phyloP scores from a whole-genome alignment of 1,140 invertebrate species.

The Myzus persicae region DNA sequence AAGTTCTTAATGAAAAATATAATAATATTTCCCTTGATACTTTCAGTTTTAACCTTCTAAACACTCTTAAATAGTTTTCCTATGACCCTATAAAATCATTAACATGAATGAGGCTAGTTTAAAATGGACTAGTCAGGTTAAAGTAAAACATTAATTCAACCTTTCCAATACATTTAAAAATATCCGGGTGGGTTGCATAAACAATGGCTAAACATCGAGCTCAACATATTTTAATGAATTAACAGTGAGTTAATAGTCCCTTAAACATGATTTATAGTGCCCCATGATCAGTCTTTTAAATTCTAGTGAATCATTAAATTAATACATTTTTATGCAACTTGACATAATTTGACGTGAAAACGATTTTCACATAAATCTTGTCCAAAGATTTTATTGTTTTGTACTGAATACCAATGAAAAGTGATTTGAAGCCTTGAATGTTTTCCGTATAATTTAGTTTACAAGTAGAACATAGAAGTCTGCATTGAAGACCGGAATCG shows the following conservation, averaged over 20 bases:
- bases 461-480: constrained; percentile 23
- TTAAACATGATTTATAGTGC: neutral
- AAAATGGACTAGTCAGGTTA: neutral
- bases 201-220: neutral
- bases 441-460: constrained; percentile 13
- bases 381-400: constrained; percentile 11
- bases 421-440: neutral
- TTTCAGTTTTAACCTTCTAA: neutral
- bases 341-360: neutral
- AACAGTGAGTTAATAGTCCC: neutral
- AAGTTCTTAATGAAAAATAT: neutral
- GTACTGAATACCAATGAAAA: constrained; percentile 3
- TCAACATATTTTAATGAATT: no score
- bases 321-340: neutral
- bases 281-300: no score
- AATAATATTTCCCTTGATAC: neutral
- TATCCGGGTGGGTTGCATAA: neutral
- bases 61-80: neutral
- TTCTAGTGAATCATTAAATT: neutral
- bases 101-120: neutral
- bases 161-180: neutral
- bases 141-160: neutral
- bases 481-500: constrained; percentile 37
- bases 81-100: neutral
- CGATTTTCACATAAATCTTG: neutral